Evolutionary conservation across 2,888 invertebrate genomes (phyloP), one percentile per base, ranked within the genome.

Genomic region (Leptinotarsa haldemani): DNA sequence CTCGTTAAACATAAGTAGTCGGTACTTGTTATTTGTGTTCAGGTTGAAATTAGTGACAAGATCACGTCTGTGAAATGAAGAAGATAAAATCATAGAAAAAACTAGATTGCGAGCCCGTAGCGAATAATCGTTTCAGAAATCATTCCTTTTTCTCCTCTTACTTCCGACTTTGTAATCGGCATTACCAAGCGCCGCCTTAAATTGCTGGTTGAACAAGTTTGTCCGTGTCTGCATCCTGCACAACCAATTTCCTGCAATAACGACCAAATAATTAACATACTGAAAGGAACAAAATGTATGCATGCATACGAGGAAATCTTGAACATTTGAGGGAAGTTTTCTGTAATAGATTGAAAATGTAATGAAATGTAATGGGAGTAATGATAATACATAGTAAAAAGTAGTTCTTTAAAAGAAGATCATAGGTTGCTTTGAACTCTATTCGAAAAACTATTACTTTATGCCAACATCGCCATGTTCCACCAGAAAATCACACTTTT

Each of bases 141-240:
- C 18, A 18, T 9, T 20, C 22, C 12, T 56, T 20, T 16, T 40
- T 16, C 16, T 50, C n/a, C 18, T 56, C 56, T 56, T 56, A 56
- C 20, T 56, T 56, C 56, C 56, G 56, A 56, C 56, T 56, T 56
- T 56, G 56, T 56, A 56, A 56, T 56, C 56, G 56, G 16, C 22
- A n/a, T 20, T n/a, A 1, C 18, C 1, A 18, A 56, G 56, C 20
- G 56, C 56, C 56, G 56, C 56, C 56, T 56, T 5, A 56, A 56
- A 56, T 56, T 20, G 56, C 56, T 20, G 56, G 56, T 56, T 56
- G 20, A 56, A 56, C 56, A 56, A 56, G 18, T 56, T 56, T 18
- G 56, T 56, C 56, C 50, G n/a, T n/a, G 50, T 50, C 50, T 56
- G 56, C 56, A 56, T 56, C 56, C 56, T 56, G 56, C 22, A n/a